Conservation (phyloP, 2,797 vertebrate species). For the Rousettus madagascariensis region DNA sequence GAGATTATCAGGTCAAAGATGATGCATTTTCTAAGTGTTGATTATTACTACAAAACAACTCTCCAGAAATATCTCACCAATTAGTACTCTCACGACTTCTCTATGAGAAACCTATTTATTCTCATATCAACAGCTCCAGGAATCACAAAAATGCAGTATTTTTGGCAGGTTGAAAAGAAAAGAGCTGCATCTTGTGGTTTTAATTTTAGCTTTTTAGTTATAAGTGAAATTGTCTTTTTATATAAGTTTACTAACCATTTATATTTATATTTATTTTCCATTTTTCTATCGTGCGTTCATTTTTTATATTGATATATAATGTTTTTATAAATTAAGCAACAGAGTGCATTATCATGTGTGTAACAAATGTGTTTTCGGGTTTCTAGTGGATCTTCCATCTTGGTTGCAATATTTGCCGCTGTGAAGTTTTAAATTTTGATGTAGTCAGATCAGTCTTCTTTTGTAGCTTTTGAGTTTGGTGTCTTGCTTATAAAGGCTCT, state of each 20-base stretch:
- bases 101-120: background rate
- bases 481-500: background rate
- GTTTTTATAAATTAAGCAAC: background rate
- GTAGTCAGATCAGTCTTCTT: background rate
- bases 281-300: background rate
- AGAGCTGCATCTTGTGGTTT: background rate
- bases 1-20: background rate
- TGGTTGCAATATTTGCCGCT: background rate
- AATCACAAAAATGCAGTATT: background rate
- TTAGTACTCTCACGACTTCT: background rate
- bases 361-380: background rate
- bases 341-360: background rate
- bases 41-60: background rate
- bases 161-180: background rate
- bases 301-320: background rate
- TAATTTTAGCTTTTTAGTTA: conserved; percentile 16
- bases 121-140: background rate
- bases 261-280: background rate
- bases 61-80: background rate
- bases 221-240: background rate
- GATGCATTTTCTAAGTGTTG: background rate
- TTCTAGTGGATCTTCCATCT: background rate
- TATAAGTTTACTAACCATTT: background rate
- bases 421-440: background rate
- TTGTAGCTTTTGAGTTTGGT: conserved; percentile 23